Base-by-base conservation (phyloP, 2,113 vertebrate species). In the Bagarius yarrelli region DNA sequence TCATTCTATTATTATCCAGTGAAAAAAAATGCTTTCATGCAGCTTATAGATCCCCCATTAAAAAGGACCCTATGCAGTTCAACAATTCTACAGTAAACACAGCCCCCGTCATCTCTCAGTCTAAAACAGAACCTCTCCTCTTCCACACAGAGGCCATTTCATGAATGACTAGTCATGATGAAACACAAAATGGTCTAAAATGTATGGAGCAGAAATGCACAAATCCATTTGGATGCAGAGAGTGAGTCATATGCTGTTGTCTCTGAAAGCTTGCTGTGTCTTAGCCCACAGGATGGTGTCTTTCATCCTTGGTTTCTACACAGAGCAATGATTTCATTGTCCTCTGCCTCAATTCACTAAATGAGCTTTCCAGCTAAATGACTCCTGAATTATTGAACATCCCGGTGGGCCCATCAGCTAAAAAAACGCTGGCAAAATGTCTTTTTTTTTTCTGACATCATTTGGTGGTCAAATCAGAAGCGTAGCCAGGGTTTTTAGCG, bases 331-430 rank as follows among this genome's bases (percentile, higher is more conserved):
- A 56, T 63, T 84, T 86, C 84, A 86, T 86, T 86, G 83, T 85
- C 82, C 83, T 59, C 71, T 53, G 83, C 85, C 74, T 78, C 85
- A 84, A 55, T 84, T 86, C 77, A 81, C 82, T 86, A 83, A 83
- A 83, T 69, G 83, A 76, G 83, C 83, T 81, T 86, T 81, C 74
- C 77, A 81, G 78, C 85, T 83, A 84, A 84, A 83, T 74, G 81
- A 81, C 81, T 86, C 74, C 78, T 76, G 81, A 84, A 86, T 86
- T 82, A 81, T 86, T 86, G 83, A 84, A 73, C 18, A 19, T 73
- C 70, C 70, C 70, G 34, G 70, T 55, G 52, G 70, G 30, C 50
- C 55, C 52, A 55, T 83, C 32, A 52, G 57, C 19, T 36, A 23
- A 76, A 25, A 36, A 57, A 76, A 76, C 5, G 73, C 73, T 60